Percentiles rank a stretch among this genome's conserved stretches.
These are phyloP conservation scores for Heterodera carotae DNA, from an alignment of 1,140 invertebrate genomes.

Conservation along the genomic window DNA sequence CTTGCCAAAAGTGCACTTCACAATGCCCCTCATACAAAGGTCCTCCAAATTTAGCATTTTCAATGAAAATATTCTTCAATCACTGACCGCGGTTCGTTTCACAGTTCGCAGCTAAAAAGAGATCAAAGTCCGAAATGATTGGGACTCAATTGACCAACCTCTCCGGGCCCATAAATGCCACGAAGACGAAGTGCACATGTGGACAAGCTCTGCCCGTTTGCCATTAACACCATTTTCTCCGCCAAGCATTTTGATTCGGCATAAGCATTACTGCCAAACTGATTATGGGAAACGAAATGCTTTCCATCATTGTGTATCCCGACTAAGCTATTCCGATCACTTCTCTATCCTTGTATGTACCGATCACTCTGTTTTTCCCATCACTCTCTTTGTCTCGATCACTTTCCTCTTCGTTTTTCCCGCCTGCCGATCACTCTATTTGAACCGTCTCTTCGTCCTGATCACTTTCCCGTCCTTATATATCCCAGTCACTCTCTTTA, in stretches of 20 bases:
- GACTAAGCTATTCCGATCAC: no score
- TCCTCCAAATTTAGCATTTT: conserved; percentile 18
- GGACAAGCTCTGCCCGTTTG: conserved; percentile 19
- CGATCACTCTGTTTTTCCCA: no score
- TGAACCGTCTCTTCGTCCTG: no score
- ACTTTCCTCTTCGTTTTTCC: no score
- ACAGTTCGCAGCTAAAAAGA: conserved; percentile 35
- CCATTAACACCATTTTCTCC: conserved; percentile 39
- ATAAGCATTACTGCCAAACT: conserved; percentile 47
- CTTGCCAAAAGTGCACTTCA: conserved; percentile 44
- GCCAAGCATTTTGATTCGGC: conserved; percentile 50
- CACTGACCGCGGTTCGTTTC: conserved; percentile 48
- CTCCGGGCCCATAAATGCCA: conserved; percentile 54
- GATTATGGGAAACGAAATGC: neutral
- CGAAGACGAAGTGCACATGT: conserved; percentile 49
- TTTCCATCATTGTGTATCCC: neutral
- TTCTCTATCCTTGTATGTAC: no score
- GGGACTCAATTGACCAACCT: conserved; percentile 1
- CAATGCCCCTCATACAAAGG: conserved; percentile 31
- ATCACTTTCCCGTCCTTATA: no score
- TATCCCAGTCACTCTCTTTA: no score
- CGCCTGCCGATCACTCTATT: no score
- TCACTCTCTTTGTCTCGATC: no score
- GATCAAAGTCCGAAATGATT: neutral
- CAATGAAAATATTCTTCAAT: conserved; percentile 13